Evolutionary conservation across 2,888 invertebrate species (phyloP).

Genomic region (Conomelus anceps): DNA sequence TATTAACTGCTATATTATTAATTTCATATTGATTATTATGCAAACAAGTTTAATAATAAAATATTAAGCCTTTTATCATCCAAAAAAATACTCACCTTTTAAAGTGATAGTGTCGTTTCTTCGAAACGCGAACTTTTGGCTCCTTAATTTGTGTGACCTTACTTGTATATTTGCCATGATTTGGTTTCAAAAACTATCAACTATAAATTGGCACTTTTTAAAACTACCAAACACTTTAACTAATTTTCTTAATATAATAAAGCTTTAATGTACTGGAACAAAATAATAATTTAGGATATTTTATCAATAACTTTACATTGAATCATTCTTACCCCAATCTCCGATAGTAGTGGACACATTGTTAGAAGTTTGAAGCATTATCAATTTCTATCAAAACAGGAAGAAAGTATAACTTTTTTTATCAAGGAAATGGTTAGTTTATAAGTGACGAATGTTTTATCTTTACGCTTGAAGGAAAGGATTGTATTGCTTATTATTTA

Average conservation of each 20-base stretch:
- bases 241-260: neutral
- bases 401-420: neutral
- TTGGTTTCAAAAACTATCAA: neutral
- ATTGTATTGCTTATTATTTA: no score
- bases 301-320: neutral
- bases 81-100: neutral
- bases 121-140: neutral
- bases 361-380: neutral
- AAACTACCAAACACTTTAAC: neutral
- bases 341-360: neutral
- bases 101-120: neutral
- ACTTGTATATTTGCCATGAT: neutral
- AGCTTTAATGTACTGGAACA: no score
- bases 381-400: neutral
- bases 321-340: neutral
- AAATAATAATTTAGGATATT: neutral
- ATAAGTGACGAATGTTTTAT: neutral
- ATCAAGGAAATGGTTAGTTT: neutral
- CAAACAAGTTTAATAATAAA: no score
- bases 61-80: neutral
- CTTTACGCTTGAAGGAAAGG: neutral
- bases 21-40: neutral
- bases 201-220: neutral
- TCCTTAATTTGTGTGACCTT: neutral
- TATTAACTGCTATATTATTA: no score